These are phyloP conservation scores for Borostomias antarcticus DNA, from an alignment of 2,797 vertebrate species.

Conservation along the genomic window DNA sequence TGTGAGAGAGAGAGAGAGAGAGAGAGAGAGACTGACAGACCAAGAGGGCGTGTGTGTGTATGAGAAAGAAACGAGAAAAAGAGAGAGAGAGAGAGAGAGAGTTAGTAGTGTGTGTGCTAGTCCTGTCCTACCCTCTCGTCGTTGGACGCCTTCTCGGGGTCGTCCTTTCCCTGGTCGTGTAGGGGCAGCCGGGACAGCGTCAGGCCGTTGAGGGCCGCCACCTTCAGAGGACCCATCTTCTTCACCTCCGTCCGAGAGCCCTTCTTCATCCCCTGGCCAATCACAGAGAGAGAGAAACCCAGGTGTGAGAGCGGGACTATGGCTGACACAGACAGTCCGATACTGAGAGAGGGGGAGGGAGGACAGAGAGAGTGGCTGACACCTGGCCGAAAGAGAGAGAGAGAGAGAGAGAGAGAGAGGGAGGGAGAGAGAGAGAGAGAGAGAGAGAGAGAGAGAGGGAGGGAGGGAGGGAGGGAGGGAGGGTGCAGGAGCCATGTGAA, in stretches of 20 bases:
- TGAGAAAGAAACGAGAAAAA: too few relatives aligned
- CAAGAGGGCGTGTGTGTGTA: too few relatives aligned
- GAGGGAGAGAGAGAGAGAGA: not conserved
- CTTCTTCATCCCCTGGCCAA: conserved; percentile 90
- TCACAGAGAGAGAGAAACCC: too few relatives aligned
- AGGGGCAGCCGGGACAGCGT: conserved; percentile 84
- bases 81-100: too few relatives aligned
- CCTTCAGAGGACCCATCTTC: conserved; percentile 91
- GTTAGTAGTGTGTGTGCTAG: too few relatives aligned
- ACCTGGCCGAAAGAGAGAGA: not conserved
- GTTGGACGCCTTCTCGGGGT: conserved; percentile 85
- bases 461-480: not conserved
- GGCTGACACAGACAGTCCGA: too few relatives aligned
- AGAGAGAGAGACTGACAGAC: too few relatives aligned
- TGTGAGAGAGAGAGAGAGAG: too few relatives aligned
- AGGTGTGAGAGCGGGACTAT: too few relatives aligned
- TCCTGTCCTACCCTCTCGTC: conserved; percentile 92
- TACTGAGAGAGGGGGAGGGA: not conserved
- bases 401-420: not conserved
- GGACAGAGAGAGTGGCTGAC: not conserved
- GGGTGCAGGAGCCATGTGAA: not conserved
- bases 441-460: not conserved
- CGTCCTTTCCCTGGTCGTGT: conserved; percentile 84
- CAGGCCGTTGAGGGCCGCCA: conserved; percentile 91
- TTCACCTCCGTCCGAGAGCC: conserved; percentile 83